Percentiles rank a stretch among this genome's conserved stretches.
These are phyloP conservation scores for Sarcophaga caerulescens DNA, from an alignment of 2,888 invertebrate genomes.

Conservation along the genomic window DNA sequence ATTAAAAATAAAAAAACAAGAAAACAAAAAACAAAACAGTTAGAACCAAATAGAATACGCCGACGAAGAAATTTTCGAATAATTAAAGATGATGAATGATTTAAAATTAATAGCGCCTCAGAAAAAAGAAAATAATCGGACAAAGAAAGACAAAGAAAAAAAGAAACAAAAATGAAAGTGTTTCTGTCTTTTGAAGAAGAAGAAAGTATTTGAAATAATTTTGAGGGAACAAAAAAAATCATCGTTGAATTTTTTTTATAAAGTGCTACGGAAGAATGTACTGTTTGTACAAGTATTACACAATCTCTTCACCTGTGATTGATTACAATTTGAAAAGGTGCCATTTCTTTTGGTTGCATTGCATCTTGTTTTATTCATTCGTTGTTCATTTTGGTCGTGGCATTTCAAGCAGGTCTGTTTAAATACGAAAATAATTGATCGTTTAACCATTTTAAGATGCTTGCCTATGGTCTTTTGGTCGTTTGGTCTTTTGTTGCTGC, in stretches of 20 bases:
- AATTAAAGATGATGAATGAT: conserved; percentile 19
- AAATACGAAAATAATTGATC: conserved; percentile 31
- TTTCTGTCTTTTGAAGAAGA: background rate
- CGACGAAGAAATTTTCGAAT: background rate
- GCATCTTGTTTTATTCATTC: too few relatives aligned
- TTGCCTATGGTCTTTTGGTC: too few relatives aligned
- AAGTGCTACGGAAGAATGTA: background rate
- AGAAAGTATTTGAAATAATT: conserved; percentile 5
- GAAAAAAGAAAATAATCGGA: background rate
- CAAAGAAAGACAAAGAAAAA: background rate
- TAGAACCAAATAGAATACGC: conserved; percentile 4
- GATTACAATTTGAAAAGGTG: background rate
- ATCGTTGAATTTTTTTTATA: background rate
- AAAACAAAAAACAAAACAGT: too few relatives aligned
- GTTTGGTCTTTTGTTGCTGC: background rate
- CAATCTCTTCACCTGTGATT: background rate
- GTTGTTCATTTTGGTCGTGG: conserved; percentile 19
- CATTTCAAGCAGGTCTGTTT: conserved; percentile 40
- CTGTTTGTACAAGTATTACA: background rate
- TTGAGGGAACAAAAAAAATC: background rate
- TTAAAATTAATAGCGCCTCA: conserved; percentile 13
- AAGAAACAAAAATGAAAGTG: conserved; percentile 23
- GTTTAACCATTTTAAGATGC: conserved; percentile 45
- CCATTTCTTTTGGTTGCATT: background rate
- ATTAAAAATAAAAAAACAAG: conserved; percentile 1